Percentiles rank a stretch among this genome's conserved stretches.
Evolutionary conservation across 1,140 invertebrate species (phyloP).

Genomic region (Drosophila pachea): DNA sequence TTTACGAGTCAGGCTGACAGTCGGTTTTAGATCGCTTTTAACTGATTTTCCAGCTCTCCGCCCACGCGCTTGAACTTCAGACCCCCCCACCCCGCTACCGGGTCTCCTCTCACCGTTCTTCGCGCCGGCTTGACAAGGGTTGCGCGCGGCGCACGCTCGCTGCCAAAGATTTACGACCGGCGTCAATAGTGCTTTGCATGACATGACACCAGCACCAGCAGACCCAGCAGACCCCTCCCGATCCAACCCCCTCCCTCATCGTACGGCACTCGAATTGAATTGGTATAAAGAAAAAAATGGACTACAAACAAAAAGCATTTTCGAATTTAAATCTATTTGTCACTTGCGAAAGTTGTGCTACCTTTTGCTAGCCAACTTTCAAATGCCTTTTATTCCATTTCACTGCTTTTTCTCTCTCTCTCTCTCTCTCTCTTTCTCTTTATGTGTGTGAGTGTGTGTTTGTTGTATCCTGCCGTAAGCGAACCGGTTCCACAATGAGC

Average conservation of each 20-base stretch:
- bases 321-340: constrained; percentile 78
- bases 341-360: constrained; percentile 74
- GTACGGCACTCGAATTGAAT: constrained; percentile 12
- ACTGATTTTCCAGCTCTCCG: constrained; percentile 56
- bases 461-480: constrained; percentile 13
- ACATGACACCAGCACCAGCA: constrained; percentile 31
- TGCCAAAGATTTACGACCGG: constrained; percentile 74
- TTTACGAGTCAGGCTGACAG: constrained; percentile 45
- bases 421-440: background rate
- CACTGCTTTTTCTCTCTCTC: too few relatives aligned
- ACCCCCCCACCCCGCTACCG: constrained; percentile 46
- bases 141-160: constrained; percentile 39
- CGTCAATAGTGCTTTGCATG: constrained; percentile 76
- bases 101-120: background rate
- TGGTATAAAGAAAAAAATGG: constrained; percentile 20
- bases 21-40: constrained; percentile 52
- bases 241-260: too few relatives aligned
- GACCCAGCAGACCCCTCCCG: background rate
- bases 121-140: constrained; percentile 57
- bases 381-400: constrained; percentile 2
- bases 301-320: constrained; percentile 63
- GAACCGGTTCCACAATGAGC: constrained; percentile 33
- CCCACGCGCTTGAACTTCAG: constrained; percentile 28
- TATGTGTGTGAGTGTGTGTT: too few relatives aligned
- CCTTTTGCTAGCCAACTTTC: constrained; percentile 47